Evolutionary conservation across 2,797 vertebrate genomes (phyloP).

Genomic region (Macropodus opercularis): DNA sequence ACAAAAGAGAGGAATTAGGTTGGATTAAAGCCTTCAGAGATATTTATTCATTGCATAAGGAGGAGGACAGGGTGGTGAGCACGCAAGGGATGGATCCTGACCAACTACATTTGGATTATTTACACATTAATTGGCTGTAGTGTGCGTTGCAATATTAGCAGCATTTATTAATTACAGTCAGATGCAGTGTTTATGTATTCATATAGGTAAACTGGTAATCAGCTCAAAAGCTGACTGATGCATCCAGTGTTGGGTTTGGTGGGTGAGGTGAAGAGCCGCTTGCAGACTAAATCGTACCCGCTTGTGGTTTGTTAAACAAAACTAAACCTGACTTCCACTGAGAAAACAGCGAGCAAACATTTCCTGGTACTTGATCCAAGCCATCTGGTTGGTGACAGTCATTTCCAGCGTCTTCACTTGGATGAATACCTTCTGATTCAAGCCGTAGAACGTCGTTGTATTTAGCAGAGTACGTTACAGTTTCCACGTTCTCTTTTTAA

Average conservation of each 20-base stretch:
- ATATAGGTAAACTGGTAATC: constrained; percentile 12
- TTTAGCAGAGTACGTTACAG: constrained; percentile 1
- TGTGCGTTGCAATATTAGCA: constrained; percentile 19
- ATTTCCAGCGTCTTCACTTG: background rate
- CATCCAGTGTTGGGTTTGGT: too few relatives aligned
- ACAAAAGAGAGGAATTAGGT: constrained; percentile 59
- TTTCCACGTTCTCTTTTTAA: background rate
- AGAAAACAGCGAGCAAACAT: constrained; percentile 1
- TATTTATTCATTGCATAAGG: constrained; percentile 31
- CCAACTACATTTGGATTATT: constrained; percentile 17
- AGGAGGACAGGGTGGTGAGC: constrained; percentile 39
- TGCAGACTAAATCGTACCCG: background rate
- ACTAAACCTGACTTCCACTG: background rate
- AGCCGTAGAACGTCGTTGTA: background rate
- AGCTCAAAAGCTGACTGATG: constrained; percentile 5
- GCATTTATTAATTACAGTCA: background rate
- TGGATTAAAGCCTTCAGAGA: constrained; percentile 47
- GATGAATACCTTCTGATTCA: constrained; percentile 6
- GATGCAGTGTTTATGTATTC: constrained; percentile 4
- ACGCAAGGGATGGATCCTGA: constrained; percentile 27
- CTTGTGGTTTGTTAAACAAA: background rate
- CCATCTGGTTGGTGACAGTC: background rate
- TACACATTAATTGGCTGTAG: constrained; percentile 19
- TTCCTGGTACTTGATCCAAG: background rate
- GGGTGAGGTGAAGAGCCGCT: background rate